Evolutionary conservation across 37 sponge, comb jelly and placozoan species (phyloP), one percentile per base, ranked within the genome.

Genomic region (Halisarca cf. caerulea): DNA sequence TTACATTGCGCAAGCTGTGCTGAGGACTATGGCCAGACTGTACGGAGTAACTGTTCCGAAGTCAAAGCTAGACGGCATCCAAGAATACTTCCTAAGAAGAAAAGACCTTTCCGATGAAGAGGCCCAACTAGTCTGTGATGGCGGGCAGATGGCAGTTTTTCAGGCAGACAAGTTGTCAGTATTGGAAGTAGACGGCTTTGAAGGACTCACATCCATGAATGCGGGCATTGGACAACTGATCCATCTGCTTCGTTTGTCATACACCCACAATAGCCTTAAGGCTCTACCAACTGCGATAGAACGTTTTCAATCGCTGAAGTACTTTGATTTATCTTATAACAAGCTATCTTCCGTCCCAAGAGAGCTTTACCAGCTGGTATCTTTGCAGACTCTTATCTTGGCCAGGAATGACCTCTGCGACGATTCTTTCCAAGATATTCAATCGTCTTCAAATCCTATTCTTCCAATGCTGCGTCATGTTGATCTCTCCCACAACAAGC

Each of bases 271-370:
- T 37, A 82, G 73, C 0, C 44, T 95, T 27, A 27, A 72, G 6
- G 33, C 64, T 27, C 72, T 95, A 4, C 93, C 95, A 14, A 78
- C 70, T 23, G 90, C 89, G 35, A 87, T 92, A 0, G 78, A 86
- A 20, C 9, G 43, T 7, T 89, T 95, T 8, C 41, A 43, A 28
- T 60, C 68, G 60, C 74, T 95, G 58, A 87, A 84, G 57, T 66
- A 82, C 15, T 59, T 96, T 35, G 97, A 96, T 81, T 66, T 91
- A 36, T 91, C 94, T 36, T 59, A 69, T 3, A 96, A 94, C 59
- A 71, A 74, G 43, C 86, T 96, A 8, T 24, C 59, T 18, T 62
- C 55, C 0, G 71, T 96, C 15, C 97, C 97, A 30, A 30, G 41
- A 28, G 83, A 87, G 14, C 55, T 96, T 17, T 91, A 87, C 80